Evolutionary conservation across 2,797 vertebrate species (phyloP), one percentile per base, ranked within the genome.

Genomic region (Perodicticus potto): DNA sequence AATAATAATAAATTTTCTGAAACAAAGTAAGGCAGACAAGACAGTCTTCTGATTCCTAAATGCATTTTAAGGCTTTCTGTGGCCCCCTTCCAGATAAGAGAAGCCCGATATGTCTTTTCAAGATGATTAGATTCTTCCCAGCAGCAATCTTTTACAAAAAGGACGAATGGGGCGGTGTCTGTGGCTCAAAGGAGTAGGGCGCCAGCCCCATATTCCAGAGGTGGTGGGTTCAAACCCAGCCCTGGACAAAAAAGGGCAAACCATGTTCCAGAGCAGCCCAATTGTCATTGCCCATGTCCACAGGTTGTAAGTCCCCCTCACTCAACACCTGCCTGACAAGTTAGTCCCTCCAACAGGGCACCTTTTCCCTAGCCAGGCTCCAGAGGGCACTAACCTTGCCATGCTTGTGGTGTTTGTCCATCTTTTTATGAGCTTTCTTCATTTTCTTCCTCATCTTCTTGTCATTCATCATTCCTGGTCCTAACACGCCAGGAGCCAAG

Each of bases 361-460:
- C 29, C 32, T 19, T 45, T 55, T 69, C n/a, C 25, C 89, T 45
- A 95, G 22, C 59, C n/a, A 73, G 76, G 32, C 45, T 70, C 59
- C 67, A 49, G 49, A 40, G 13, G 67, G 32, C 22, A 93, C 98
- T 98, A 81, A 99, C 99, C 99, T 99, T 99, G 93, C 99, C 98
- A 27, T 99, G 98, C 95, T 98, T 99, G 87, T 98, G 96, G 37
- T 98, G 98, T 74, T 98, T 98, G 78, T 98, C 97, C 94, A 43
- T 97, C 93, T 99, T 99, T 73, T 99, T 99, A 59, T 99, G 98
- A 3, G 92, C 98, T 96, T 99, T 99, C 98, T 99, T 99, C 98
- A 98, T 98, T 95, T 98, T 99, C 98, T 99, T 99, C 96, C 96
- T 98, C 98, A 98, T 97, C 98, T 98, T 98, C 98, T 99, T 99